Evolutionary conservation across 2,113 vertebrate species (phyloP), one percentile per base, ranked within the genome.

Genomic region (Larimichthys polyactis): DNA sequence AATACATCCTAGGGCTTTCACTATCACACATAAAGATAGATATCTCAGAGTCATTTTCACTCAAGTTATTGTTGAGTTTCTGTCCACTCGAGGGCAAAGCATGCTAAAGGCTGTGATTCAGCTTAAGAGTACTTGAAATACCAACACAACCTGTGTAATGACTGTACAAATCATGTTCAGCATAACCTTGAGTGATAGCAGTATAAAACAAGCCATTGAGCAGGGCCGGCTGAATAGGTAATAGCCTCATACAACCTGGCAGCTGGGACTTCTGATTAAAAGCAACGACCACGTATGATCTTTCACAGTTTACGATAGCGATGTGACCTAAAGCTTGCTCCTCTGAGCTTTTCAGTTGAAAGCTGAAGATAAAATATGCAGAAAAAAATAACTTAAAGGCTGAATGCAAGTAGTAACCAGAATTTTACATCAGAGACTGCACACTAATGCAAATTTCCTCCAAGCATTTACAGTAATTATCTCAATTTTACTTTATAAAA

Each of bases 151-250:
- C 44, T 0, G 16, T 81, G 77, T 74, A 81, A 89, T 75, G 81
- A 72, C 55, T 32, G 66, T 59, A 81, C 68, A 82, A 87, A 87
- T 85, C 78, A 77, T 82, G 64, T 32, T 81, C 59, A 66, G 75
- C 70, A 49, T 77, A 90, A 86, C 81, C 80, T 87, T 91, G 84
- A 85, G 70, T 85, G 77, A 91, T 83, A 20, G 69, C 65, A 24
- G 58, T 63, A 77, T 81, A 83, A 91, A 91, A 87, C 79, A 90
- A 86, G 78, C 70, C 73, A 81, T 71, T 76, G 78, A 83, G 74
- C 80, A 69, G 57, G 74, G 65, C 72, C 4, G 20, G 36, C 74
- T 84, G 62, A 79, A 83, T 75, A 66, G 81, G 73, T 62, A 85
- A 86, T 78, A 59, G 73, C 78, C 71, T 81, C 64, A 65, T 49